Evolutionary conservation across 1,140 invertebrate species (phyloP).

Genomic region (Anthonomus grandis): DNA sequence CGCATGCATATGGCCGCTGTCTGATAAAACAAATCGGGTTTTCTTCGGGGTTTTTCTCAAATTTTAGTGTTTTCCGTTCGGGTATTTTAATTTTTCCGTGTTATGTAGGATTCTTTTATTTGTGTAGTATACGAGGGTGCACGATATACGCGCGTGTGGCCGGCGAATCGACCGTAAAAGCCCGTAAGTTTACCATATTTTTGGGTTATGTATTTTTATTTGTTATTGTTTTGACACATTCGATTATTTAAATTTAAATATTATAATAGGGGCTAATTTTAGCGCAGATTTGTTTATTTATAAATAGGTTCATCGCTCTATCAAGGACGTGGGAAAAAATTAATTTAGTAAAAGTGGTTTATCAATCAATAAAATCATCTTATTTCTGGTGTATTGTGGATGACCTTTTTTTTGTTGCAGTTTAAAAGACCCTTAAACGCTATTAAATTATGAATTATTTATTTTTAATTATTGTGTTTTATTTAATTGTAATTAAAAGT

Average conservation of each 20-base stretch:
- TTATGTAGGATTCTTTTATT: constrained; percentile 18
- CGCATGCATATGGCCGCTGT: constrained; percentile 28
- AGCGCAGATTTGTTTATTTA: neutral
- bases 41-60: constrained; percentile 18
- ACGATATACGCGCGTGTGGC: neutral
- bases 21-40: constrained; percentile 13
- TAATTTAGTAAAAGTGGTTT: constrained; percentile 9
- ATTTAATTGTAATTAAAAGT: too few relatives aligned
- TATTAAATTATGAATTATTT: too few relatives aligned
- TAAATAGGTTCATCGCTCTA: neutral
- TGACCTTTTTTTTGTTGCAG: too few relatives aligned
- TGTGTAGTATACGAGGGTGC: constrained; percentile 7
- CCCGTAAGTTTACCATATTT: constrained; percentile 30
- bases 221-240: constrained; percentile 31
- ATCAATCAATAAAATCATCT: constrained; percentile 15
- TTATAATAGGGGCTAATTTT: neutral
- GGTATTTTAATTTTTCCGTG: constrained; percentile 15
- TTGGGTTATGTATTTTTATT: constrained; percentile 33
- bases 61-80: constrained; percentile 19
- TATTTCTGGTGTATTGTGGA: too few relatives aligned
- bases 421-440: too few relatives aligned
- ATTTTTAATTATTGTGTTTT: too few relatives aligned
- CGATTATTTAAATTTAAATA: constrained; percentile 28
- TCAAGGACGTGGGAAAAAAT: constrained; percentile 9
- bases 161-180: constrained; percentile 9